These are phyloP conservation scores for Tetranychus cinnabarinus DNA, from an alignment of 1,140 invertebrate species.

Conservation along the genomic window DNA sequence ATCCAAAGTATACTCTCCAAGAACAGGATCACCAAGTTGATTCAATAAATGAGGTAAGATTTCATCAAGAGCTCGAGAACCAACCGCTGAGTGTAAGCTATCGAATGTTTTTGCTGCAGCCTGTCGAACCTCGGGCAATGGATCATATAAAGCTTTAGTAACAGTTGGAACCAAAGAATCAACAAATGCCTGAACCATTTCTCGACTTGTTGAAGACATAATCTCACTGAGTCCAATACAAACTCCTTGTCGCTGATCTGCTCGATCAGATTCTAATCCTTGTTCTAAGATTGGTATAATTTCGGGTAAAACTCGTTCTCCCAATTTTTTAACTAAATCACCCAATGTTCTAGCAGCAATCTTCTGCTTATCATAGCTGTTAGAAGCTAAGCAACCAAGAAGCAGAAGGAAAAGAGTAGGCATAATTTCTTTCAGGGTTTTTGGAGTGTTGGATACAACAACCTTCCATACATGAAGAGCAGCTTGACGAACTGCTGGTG, in stretches of 20 bases:
- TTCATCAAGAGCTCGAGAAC: constrained; percentile 81
- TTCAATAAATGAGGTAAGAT: constrained; percentile 74
- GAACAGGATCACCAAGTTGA: constrained; percentile 38
- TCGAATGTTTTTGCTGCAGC: constrained; percentile 93
- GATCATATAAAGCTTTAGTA: constrained; percentile 72
- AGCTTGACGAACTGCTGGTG: constrained; percentile 84
- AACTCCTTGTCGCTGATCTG: constrained; percentile 88
- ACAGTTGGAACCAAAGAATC: constrained; percentile 94
- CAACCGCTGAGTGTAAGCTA: constrained; percentile 77
- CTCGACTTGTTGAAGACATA: constrained; percentile 79
- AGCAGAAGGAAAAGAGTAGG: constrained; percentile 76
- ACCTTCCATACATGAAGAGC: constrained; percentile 90
- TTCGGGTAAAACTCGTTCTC: constrained; percentile 86
- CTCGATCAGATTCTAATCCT: constrained; percentile 62
- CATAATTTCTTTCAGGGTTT: constrained; percentile 85
- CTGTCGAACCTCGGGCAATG: constrained; percentile 65
- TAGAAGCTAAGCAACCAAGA: constrained; percentile 74
- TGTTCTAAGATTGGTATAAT: constrained; percentile 91
- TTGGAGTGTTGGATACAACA: constrained; percentile 84
- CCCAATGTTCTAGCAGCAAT: constrained; percentile 84
- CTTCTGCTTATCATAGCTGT: constrained; percentile 83
- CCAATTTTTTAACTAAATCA: constrained; percentile 87
- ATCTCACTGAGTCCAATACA: constrained; percentile 96
- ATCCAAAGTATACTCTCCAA: constrained; percentile 67
- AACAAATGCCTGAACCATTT: constrained; percentile 79